These are phyloP conservation scores for Helogale parvula DNA, from an alignment of 2,113 vertebrate genomes.

Conservation along the genomic window DNA sequence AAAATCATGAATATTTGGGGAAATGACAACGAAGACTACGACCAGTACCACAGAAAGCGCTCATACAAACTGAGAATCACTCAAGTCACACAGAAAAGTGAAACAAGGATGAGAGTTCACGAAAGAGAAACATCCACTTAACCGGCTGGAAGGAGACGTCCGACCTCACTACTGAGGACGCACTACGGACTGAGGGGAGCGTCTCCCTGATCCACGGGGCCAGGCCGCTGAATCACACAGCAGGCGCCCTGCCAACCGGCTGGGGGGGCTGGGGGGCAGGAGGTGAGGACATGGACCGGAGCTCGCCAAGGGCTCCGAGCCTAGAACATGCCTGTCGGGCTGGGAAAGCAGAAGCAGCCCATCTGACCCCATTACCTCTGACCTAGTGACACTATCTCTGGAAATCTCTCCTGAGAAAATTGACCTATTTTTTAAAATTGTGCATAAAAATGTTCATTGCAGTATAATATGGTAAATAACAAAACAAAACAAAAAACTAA, in stretches of 20 bases:
- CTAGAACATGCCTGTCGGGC: rapidly evolving
- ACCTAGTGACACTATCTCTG: neutral
- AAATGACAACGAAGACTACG: neutral
- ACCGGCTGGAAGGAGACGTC: neutral
- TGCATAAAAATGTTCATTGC: neutral
- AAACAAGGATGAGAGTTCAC: neutral
- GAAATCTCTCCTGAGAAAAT: neutral
- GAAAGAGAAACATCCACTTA: neutral
- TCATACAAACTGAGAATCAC: neutral
- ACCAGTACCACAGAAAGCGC: neutral
- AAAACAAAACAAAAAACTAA: neutral
- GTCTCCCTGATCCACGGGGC: neutral
- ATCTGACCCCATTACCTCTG: neutral
- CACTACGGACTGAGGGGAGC: neutral
- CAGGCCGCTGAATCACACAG: neutral
- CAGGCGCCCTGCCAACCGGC: neutral
- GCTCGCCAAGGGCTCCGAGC: neutral
- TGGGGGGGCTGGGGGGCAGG: too few species aligned
- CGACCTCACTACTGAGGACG: neutral
- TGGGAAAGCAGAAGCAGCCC: neutral
- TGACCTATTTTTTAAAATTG: neutral
- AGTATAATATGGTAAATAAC: neutral
- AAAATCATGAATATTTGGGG: neutral
- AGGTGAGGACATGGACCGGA: neutral
- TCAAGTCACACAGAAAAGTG: neutral